Conservation (phyloP, 1,140 invertebrate species). For the Amphibalanus amphitrite region DNA sequence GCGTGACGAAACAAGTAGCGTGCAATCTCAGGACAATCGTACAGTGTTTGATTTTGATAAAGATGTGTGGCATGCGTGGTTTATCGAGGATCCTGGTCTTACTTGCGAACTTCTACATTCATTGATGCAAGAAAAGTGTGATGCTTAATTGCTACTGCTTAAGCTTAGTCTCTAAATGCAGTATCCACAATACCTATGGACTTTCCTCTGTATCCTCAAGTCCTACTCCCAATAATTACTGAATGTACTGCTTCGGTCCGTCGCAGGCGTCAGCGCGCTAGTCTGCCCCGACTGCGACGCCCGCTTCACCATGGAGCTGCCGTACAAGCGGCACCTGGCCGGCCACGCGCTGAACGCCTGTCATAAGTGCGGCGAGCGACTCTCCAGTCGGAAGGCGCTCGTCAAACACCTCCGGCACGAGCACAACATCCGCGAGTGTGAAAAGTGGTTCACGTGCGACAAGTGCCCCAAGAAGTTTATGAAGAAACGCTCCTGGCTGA, state of each 20-base stretch:
- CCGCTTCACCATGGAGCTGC: conserved; percentile 3
- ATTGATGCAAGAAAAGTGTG: too few relatives aligned
- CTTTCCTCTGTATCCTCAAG: too few relatives aligned
- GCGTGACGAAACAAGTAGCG: too few relatives aligned
- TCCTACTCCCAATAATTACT: background rate
- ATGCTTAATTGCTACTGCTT: too few relatives aligned
- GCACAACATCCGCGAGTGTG: background rate
- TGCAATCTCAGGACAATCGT: too few relatives aligned
- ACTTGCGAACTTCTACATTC: too few relatives aligned
- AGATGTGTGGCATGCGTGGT: too few relatives aligned
- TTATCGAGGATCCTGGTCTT: too few relatives aligned
- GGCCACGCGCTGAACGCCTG: conserved; percentile 3
- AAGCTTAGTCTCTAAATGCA: background rate
- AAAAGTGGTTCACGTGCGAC: background rate
- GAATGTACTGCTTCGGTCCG: too few relatives aligned
- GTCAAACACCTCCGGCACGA: background rate
- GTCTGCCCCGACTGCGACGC: conserved; percentile 2
- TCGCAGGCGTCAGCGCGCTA: background rate
- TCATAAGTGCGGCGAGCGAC: background rate
- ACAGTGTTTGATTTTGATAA: background rate
- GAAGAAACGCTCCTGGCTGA: background rate
- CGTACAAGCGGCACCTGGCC: background rate
- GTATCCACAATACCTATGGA: background rate
- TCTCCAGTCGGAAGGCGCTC: background rate
- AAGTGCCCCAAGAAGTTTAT: background rate